These are phyloP conservation scores for Fragum fragum DNA, from an alignment of 2,888 invertebrate genomes.

Conservation along the genomic window DNA sequence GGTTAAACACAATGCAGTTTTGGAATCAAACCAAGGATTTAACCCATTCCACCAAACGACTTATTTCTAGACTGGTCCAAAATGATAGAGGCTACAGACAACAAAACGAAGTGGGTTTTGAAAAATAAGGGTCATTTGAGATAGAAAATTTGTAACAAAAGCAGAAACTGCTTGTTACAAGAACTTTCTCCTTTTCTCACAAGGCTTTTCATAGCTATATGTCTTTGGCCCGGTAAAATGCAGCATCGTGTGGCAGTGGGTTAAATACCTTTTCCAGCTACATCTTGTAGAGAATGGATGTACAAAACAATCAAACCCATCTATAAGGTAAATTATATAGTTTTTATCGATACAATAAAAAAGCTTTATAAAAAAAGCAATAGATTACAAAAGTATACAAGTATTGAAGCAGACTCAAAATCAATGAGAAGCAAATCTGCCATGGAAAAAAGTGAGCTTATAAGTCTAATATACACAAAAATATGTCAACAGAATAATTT, in stretches of 20 bases:
- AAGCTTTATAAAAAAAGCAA: background rate
- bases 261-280: background rate
- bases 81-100: too few relatives aligned
- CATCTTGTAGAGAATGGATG: too few relatives aligned
- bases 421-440: background rate
- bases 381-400: background rate
- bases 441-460: background rate
- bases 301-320: background rate
- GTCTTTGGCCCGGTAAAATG: background rate
- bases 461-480: too few relatives aligned
- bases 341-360: slow-evolving; percentile 3
- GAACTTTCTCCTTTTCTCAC: slow-evolving; percentile 10
- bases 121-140: too few relatives aligned
- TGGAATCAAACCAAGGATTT: too few relatives aligned
- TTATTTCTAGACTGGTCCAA: too few relatives aligned
- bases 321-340: background rate
- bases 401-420: background rate
- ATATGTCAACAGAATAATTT: too few relatives aligned
- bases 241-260: background rate
- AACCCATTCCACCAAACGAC: too few relatives aligned
- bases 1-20: too few relatives aligned
- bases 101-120: too few relatives aligned
- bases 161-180: background rate
- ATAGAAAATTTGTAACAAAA: too few relatives aligned
- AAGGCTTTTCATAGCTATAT: too few relatives aligned